phyloP scores from a whole-genome alignment of 1,140 invertebrate genomes.

The Ceratosolen solmsi region DNA sequence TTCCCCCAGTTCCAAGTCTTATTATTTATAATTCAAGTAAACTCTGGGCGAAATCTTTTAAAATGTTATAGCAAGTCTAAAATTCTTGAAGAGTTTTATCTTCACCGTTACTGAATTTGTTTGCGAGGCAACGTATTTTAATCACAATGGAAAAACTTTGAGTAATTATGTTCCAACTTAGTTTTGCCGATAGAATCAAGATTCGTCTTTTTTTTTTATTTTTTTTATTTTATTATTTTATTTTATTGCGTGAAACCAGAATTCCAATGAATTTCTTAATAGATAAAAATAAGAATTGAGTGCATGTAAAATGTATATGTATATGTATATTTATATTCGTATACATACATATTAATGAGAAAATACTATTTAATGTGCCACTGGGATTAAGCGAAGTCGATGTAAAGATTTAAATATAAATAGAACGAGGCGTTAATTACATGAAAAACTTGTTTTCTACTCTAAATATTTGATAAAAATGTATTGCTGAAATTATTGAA shows the following conservation, averaged over 20 bases:
- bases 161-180: slow-evolving; percentile 16
- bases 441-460: no score
- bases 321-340: no score
- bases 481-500: no score
- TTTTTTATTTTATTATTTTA: background rate
- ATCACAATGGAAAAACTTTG: slow-evolving; percentile 22
- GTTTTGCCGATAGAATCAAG: background rate
- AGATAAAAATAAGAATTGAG: background rate
- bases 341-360: background rate
- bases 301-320: background rate
- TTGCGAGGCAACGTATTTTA: slow-evolving; percentile 43
- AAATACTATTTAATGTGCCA: background rate
- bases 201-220: background rate
- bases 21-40: slow-evolving; percentile 7
- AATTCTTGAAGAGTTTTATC: slow-evolving; percentile 31
- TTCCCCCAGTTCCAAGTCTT: background rate
- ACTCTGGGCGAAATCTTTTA: slow-evolving; percentile 5
- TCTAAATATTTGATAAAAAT: no score
- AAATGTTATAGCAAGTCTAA: slow-evolving; percentile 2
- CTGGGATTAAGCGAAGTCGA: background rate
- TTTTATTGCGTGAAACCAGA: background rate
- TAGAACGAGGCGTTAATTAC: background rate
- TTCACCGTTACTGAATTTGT: slow-evolving; percentile 37
- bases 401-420: background rate
- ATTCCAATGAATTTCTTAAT: background rate